A percentile compares a stretch with the other conserved stretches of the same genome.
Evolutionary conservation across 2,888 invertebrate species (phyloP).

Genomic region (Tineola bisselliella): DNA sequence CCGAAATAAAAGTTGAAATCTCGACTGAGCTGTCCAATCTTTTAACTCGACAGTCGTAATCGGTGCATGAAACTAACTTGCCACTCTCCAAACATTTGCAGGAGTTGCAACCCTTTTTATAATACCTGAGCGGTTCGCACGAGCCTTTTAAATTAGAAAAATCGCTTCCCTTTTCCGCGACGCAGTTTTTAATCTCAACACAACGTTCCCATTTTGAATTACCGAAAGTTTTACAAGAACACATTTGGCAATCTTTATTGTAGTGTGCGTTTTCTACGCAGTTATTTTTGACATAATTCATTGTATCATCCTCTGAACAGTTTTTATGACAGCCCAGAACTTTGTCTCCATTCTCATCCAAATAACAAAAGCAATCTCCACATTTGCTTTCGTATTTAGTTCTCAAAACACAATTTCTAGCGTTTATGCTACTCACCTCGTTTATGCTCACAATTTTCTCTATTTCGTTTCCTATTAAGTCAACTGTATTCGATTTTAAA

Average conservation of each 20-base stretch:
- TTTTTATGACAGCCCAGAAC: conserved; percentile 48
- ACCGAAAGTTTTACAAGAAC: conserved; percentile 28
- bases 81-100: conserved; percentile 41
- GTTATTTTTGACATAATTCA: conserved; percentile 17
- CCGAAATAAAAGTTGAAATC: too few relatives aligned
- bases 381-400: conserved; percentile 37
- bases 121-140: conserved; percentile 41
- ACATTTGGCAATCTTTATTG: conserved; percentile 34
- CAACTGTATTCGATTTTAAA: conserved; percentile 18
- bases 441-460: not conserved
- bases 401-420: conserved; percentile 30
- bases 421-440: not conserved
- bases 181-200: conserved; percentile 19
- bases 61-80: conserved; percentile 32
- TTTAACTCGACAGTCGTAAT: not conserved
- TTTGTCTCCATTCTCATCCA: conserved; percentile 25
- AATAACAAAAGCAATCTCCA: conserved; percentile 40
- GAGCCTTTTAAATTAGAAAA: conserved; percentile 28
- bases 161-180: conserved; percentile 18
- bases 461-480: not conserved
- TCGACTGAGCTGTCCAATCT: too few relatives aligned
- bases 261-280: conserved; percentile 35
- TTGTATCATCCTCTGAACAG: conserved; percentile 23
- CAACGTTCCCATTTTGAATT: conserved; percentile 28
- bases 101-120: conserved; percentile 36